A percentile compares a stretch with the other conserved stretches of the same genome.
Evolutionary conservation across 2,888 invertebrate genomes (phyloP).

Genomic region (Eupithecia pulchellata): DNA sequence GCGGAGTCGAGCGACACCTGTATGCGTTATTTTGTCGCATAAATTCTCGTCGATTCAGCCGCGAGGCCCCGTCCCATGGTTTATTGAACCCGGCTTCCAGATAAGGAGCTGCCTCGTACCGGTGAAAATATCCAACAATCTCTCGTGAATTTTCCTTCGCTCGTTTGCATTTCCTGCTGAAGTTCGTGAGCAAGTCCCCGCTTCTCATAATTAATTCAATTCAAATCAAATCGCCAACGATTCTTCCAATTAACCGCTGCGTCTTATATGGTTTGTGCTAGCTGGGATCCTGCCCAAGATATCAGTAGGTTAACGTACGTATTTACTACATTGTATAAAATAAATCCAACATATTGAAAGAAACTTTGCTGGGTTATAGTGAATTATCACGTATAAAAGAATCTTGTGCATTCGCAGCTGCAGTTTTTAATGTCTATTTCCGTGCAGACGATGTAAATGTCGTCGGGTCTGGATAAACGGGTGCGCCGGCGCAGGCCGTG

Average conservation of each 20-base stretch:
- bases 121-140: slow-evolving; percentile 69
- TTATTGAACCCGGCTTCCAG: slow-evolving; percentile 78
- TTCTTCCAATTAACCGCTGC: slow-evolving; percentile 70
- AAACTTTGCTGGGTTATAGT: slow-evolving; percentile 28
- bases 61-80: slow-evolving; percentile 67
- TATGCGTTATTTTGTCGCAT: slow-evolving; percentile 82
- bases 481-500: slow-evolving; percentile 64
- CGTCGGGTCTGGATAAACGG: slow-evolving; percentile 71
- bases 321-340: slow-evolving; percentile 40
- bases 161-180: slow-evolving; percentile 71
- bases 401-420: slow-evolving; percentile 67
- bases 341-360: slow-evolving; percentile 40
- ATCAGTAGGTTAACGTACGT: slow-evolving; percentile 37
- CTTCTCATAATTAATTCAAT: slow-evolving; percentile 80
- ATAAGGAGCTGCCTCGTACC: slow-evolving; percentile 69
- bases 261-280: slow-evolving; percentile 65
- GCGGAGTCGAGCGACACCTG: slow-evolving; percentile 77
- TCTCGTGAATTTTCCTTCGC: slow-evolving; percentile 64
- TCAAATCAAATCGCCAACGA: slow-evolving; percentile 81
- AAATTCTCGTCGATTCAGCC: slow-evolving; percentile 77
- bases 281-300: slow-evolving; percentile 55
- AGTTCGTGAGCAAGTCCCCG: slow-evolving; percentile 68
- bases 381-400: slow-evolving; percentile 81
- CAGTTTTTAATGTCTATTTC: slow-evolving; percentile 79
- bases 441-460: slow-evolving; percentile 78